phyloP scores from a whole-genome alignment of 2,888 invertebrate species.

The Oeneis ivallda region DNA sequence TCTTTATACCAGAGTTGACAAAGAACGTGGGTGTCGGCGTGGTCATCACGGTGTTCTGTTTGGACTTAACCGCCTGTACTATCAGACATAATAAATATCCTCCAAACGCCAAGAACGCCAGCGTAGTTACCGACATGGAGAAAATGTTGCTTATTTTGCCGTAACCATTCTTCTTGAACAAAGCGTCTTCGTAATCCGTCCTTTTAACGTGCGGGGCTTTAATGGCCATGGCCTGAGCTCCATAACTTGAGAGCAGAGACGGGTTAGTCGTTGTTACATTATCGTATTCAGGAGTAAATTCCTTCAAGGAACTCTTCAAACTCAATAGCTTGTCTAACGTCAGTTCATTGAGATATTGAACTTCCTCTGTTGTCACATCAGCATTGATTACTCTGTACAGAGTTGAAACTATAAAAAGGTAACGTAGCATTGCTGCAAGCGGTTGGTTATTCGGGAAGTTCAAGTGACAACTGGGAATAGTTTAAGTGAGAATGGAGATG shows the following conservation, averaged over 20 bases:
- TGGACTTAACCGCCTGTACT: slow-evolving; percentile 87
- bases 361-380: slow-evolving; percentile 57
- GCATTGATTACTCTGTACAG: slow-evolving; percentile 45
- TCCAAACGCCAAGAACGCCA: slow-evolving; percentile 92
- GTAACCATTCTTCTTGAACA: slow-evolving; percentile 73
- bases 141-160: slow-evolving; percentile 88
- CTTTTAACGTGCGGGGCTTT: slow-evolving; percentile 62
- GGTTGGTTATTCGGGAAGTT: slow-evolving; percentile 45
- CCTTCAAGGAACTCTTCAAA: slow-evolving; percentile 76
- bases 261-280: slow-evolving; percentile 56
- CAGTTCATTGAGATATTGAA: slow-evolving; percentile 84
- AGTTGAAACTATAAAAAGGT: slow-evolving; percentile 44
- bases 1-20: slow-evolving; percentile 69
- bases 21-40: slow-evolving; percentile 60
- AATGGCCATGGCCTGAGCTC: slow-evolving; percentile 71
- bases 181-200: slow-evolving; percentile 73
- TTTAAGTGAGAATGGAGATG: slow-evolving; percentile 37
- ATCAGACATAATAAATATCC: slow-evolving; percentile 90
- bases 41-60: slow-evolving; percentile 68
- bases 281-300: slow-evolving; percentile 53
- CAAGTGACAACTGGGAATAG: slow-evolving; percentile 46
- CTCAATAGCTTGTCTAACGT: slow-evolving; percentile 86
- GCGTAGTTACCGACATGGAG: slow-evolving; percentile 88
- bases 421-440: slow-evolving; percentile 52
- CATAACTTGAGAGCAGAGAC: slow-evolving; percentile 57